Evolutionary conservation across 2,797 vertebrate species (phyloP).

Genomic region (Galaxias olidus): DNA sequence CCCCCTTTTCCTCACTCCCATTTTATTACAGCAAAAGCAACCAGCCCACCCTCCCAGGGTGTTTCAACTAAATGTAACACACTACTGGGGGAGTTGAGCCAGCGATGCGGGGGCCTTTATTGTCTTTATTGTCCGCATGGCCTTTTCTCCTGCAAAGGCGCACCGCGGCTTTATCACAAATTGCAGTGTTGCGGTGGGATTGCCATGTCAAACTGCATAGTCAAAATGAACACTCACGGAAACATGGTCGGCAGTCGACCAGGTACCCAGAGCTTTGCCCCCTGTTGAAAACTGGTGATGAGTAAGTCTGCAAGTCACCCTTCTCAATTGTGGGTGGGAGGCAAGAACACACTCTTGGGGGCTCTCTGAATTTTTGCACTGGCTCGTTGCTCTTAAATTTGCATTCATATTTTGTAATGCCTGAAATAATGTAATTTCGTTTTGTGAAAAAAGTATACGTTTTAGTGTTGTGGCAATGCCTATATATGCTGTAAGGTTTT

Average conservation of each 20-base stretch:
- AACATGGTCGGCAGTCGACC: constrained; percentile 56
- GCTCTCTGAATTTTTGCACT: no score
- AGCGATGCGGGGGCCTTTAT: constrained; percentile 39
- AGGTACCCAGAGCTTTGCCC: constrained; percentile 51
- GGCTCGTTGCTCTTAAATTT: no score
- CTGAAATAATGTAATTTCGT: no score
- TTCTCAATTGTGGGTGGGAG: no score
- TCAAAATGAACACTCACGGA: constrained; percentile 57
- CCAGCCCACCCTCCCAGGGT: constrained; percentile 48
- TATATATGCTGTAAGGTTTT: no score
- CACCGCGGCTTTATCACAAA: constrained; percentile 64
- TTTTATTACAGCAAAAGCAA: constrained; percentile 48
- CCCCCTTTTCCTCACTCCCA: constrained; percentile 27
- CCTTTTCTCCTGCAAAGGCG: constrained; percentile 47
- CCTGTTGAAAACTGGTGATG: constrained; percentile 48
- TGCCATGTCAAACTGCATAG: constrained; percentile 49
- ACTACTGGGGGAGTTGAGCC: constrained; percentile 51
- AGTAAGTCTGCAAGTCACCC: constrained; percentile 27
- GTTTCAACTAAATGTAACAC: constrained; percentile 66
- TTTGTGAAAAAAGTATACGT: no score
- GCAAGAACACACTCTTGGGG: no score
- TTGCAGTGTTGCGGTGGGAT: constrained; percentile 62
- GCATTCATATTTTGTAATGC: no score
- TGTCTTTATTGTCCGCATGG: constrained; percentile 57
- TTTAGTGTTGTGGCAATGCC: no score